Evolutionary conservation across 2,113 vertebrate genomes (phyloP).

Genomic region (Python bivittatus): DNA sequence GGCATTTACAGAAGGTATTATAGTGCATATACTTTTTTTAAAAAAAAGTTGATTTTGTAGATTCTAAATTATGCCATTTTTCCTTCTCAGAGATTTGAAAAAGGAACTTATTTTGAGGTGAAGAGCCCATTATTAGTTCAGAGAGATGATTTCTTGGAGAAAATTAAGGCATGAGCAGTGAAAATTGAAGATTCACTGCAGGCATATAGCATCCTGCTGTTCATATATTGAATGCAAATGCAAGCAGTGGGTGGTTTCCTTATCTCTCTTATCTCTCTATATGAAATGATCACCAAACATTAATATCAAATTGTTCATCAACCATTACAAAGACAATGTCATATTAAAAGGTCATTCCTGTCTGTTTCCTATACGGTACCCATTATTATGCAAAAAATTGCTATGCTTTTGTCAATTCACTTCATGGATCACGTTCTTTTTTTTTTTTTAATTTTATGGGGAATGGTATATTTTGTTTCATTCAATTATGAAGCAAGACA

Average conservation of each 20-base stretch:
- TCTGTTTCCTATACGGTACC: conserved; percentile 25
- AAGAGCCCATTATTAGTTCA: conserved; percentile 27
- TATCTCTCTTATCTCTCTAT: conserved; percentile 33
- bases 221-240: conserved; percentile 62
- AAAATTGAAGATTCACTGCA: conserved; percentile 50
- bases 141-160: conserved; percentile 43
- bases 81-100: conserved; percentile 31
- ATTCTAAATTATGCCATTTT: neutral
- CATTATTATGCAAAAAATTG: neutral
- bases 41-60: neutral
- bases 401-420: neutral
- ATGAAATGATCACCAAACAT: conserved; percentile 39
- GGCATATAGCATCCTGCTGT: conserved; percentile 21
- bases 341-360: conserved; percentile 24
- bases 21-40: conserved; percentile 11
- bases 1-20: neutral
- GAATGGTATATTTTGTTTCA: neutral
- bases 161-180: conserved; percentile 40
- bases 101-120: conserved; percentile 27
- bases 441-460: neutral
- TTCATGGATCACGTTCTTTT: neutral
- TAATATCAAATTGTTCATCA: conserved; percentile 32
- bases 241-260: conserved; percentile 18
- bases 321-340: conserved; percentile 24
- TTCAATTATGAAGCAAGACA: neutral